Base-by-base conservation (phyloP, 2,888 invertebrate species). In the Bibio marci region DNA sequence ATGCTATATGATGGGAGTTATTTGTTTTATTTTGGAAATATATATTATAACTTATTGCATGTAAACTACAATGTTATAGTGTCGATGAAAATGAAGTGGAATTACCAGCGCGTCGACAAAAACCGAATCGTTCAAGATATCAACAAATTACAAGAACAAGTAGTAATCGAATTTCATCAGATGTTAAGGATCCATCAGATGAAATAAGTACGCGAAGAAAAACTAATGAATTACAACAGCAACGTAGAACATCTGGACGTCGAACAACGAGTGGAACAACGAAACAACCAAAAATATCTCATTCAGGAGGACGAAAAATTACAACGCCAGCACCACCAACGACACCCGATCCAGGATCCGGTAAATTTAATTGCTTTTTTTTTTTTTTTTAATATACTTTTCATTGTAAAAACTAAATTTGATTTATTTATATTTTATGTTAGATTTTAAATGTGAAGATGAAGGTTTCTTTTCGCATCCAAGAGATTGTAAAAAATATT, bases 381-480 rank as follows among this genome's bases (percentile, higher is more conserved):
- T 17, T 12, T 34, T 26, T 35, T 18, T 39, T 41, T 13, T n/a
- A n/a, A n/a, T n/a, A n/a, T n/a, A n/a, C n/a, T n/a, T n/a, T n/a
- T n/a, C n/a, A n/a, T n/a, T n/a, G n/a, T n/a, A n/a, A n/a, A n/a
- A n/a, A n/a, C n/a, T n/a, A n/a, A n/a, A n/a, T n/a, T n/a, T n/a
- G n/a, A n/a, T n/a, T n/a, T n/a, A n/a, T n/a, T n/a, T n/a, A n/a
- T n/a, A n/a, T n/a, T n/a, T n/a, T 11, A 35, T 44, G 46, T 58
- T 56, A 80, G 87, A 83, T 54, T 91, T 91, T 61, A 85, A 85
- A 56, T 91, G 91, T 56, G 80, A 76, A 50, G 90, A 91, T 46
- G 91, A 91, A 65, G 91, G 91, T 3, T 91, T 91, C 66, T 91
- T 77, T 64, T 77, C 79, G 13, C 88, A 91, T 63, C 90, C 90